Evolutionary conservation across 30 jellyfish, hydroid and myxozoan species (phyloP).

Genomic region (Aurelia sp.): DNA sequence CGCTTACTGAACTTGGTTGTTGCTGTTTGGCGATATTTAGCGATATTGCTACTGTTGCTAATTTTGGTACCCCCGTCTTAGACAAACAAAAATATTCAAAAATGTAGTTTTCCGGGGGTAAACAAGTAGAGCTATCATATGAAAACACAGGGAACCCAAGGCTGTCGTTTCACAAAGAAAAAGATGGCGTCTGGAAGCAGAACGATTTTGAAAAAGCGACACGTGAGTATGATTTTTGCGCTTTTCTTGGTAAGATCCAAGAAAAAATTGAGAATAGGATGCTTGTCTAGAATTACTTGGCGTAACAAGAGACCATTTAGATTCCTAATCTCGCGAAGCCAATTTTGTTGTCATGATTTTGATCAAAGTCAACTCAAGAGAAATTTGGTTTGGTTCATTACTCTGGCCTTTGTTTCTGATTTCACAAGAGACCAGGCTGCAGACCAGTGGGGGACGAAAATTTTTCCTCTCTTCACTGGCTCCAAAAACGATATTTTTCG

Average conservation of each 20-base stretch:
- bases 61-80: not conserved
- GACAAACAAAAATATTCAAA: not conserved
- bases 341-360: not conserved
- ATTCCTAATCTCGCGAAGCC: not conserved
- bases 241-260: too few relatives aligned
- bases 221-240: not conserved
- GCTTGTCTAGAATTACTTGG: too few relatives aligned
- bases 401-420: not conserved
- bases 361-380: not conserved
- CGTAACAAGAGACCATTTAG: not conserved
- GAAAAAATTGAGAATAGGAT: too few relatives aligned
- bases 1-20: not conserved
- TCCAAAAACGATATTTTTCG: too few relatives aligned
- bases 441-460: too few relatives aligned
- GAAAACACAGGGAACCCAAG: too few relatives aligned
- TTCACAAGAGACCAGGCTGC: not conserved
- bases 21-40: too few relatives aligned
- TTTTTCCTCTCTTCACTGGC: too few relatives aligned
- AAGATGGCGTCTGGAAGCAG: conserved; percentile 1
- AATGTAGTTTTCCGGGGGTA: too few relatives aligned
- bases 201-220: conserved; percentile 10
- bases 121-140: too few relatives aligned
- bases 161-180: not conserved
- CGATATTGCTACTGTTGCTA: too few relatives aligned
- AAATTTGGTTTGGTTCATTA: too few relatives aligned